Percentiles rank a stretch among this genome's conserved stretches.
phyloP scores from a whole-genome alignment of 2,797 vertebrate species.

The Gorsachius magnificus region DNA sequence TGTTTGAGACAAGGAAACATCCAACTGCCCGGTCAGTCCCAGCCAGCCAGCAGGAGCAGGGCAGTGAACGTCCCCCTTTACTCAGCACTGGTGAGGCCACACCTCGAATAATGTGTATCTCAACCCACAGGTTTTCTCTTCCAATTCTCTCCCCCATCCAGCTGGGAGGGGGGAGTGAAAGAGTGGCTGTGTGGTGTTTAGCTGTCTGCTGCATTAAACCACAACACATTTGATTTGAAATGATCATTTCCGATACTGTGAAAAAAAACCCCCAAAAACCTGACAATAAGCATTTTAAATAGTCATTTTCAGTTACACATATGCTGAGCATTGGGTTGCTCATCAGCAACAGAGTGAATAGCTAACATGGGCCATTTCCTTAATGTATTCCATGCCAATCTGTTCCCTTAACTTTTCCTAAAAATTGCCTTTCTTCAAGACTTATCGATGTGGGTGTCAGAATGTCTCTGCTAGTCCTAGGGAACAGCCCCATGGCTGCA shows the following conservation, averaged over 20 bases:
- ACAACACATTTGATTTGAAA: not conserved
- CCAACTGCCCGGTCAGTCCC: no score
- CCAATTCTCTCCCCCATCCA: no score
- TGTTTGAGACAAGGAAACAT: no score
- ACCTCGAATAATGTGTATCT: no score
- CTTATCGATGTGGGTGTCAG: fast-evolving
- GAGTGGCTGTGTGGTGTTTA: no score
- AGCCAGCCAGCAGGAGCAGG: no score
- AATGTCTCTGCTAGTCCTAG: not conserved
- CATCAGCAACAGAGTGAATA: not conserved
- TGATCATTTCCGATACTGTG: fast-evolving
- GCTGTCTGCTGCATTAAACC: no score
- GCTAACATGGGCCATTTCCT: not conserved
- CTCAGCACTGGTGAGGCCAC: no score
- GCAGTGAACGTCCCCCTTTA: no score
- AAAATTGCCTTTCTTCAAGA: not conserved
- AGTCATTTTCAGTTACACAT: not conserved
- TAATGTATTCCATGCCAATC: not conserved
- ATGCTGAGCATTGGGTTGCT: not conserved
- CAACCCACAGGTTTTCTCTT: no score
- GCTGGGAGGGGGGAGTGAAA: no score
- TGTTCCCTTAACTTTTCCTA: not conserved
- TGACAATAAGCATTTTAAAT: not conserved
- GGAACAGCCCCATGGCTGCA: not conserved
- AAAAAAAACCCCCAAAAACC: not conserved